phyloP scores from a whole-genome alignment of 2,113 vertebrate species.

The Brachionichthys hirsutus region DNA sequence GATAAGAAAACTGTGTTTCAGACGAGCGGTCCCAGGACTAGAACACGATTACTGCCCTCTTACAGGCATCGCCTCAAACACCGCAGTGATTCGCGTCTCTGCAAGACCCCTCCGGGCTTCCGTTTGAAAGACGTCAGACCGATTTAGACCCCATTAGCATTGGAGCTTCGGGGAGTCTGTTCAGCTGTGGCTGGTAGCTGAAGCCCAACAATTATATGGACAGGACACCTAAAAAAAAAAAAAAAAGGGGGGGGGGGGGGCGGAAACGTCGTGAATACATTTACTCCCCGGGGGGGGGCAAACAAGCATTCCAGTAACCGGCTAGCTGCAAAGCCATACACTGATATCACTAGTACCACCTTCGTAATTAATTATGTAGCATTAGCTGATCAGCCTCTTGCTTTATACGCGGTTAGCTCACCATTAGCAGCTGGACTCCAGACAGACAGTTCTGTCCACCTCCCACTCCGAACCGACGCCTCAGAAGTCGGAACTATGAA shows the following conservation, averaged over 20 bases:
- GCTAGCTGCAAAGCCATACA: not conserved
- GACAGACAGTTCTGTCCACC: not conserved
- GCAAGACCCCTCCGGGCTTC: no score
- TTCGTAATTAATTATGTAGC: not conserved
- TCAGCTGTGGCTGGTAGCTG: no score
- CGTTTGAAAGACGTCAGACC: no score
- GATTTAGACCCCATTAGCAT: no score
- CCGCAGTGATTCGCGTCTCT: no score
- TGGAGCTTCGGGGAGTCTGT: no score
- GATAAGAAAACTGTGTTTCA: no score
- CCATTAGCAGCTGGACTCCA: not conserved
- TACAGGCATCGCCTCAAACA: no score
- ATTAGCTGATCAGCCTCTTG: not conserved
- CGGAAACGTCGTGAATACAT: not conserved
- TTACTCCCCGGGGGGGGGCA: not conserved
- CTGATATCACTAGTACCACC: not conserved
- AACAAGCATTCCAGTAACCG: not conserved
- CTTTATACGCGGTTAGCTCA: not conserved
- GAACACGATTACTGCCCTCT: no score
- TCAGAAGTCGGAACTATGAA: not conserved
- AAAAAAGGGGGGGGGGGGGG: not conserved
- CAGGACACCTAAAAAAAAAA: constrained; percentile 9
- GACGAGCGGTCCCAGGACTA: no score
- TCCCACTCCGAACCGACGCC: not conserved
- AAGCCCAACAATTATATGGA: not conserved